phyloP scores from a whole-genome alignment of 2,113 vertebrate species.

The Podilymbus podiceps region DNA sequence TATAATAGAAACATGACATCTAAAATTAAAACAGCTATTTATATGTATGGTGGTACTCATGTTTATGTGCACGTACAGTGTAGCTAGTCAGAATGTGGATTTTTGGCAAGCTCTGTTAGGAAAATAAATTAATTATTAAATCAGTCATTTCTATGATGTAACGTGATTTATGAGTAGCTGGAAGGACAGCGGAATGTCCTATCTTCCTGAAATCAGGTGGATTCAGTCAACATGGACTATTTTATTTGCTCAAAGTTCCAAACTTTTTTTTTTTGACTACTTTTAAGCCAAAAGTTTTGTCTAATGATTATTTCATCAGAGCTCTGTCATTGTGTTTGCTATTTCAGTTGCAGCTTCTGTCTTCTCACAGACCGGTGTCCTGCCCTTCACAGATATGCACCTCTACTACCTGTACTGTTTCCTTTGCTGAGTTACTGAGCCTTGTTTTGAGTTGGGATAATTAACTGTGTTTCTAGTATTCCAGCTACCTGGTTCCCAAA shows the following conservation, averaged over 20 bases:
- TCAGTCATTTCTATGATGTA: background rate
- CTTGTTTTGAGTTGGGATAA: background rate
- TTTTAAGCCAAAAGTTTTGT: background rate
- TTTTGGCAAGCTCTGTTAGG: background rate
- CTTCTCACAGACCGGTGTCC: background rate
- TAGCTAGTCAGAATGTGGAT: background rate
- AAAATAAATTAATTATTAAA: constrained; percentile 13
- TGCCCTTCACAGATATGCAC: background rate
- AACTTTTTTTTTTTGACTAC: background rate
- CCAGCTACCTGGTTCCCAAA: background rate
- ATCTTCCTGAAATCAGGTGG: background rate
- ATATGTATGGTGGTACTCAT: background rate
- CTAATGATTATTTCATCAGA: background rate
- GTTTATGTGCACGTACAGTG: background rate
- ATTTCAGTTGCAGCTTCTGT: background rate
- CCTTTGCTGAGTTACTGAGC: background rate
- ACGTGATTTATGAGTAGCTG: background rate
- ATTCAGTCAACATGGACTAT: background rate
- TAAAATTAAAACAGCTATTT: constrained; percentile 30
- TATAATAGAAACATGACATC: background rate
- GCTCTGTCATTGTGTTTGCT: background rate
- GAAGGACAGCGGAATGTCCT: background rate
- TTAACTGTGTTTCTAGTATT: background rate
- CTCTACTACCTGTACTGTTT: background rate
- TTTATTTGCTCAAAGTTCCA: background rate